Conservation (phyloP, 2,797 vertebrate genomes). For the Gobionotothen gibberifrons region DNA sequence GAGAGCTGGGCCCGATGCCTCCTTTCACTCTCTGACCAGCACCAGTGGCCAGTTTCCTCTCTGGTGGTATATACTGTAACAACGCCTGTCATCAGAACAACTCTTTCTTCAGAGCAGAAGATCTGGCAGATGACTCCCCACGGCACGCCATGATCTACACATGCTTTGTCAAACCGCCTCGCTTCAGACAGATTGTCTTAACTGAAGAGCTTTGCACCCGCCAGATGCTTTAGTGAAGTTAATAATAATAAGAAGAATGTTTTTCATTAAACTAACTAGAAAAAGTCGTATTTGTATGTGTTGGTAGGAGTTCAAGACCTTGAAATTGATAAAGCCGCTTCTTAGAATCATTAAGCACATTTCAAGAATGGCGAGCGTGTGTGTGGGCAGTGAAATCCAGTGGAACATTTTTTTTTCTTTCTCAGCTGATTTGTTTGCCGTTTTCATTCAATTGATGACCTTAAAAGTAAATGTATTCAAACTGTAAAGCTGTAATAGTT, state of each 20-base stretch:
- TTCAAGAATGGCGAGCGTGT: conserved; percentile 11
- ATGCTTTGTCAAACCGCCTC: conserved; percentile 25
- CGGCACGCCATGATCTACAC: conserved; percentile 9
- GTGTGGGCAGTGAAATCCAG: conserved; percentile 10
- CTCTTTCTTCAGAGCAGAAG: conserved; percentile 20
- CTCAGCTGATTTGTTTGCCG: background rate
- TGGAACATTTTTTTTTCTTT: no score
- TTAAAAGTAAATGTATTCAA: background rate
- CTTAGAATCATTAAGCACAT: conserved; percentile 16
- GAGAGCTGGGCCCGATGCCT: no score
- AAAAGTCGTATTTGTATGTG: conserved; percentile 32
- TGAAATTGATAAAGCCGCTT: conserved; percentile 22
- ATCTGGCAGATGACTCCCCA: conserved; percentile 35
- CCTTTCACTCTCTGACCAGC: no score
- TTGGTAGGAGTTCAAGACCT: conserved; percentile 27
- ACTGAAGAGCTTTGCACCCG: conserved; percentile 26
- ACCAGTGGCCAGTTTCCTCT: conserved; percentile 28
- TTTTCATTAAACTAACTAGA: background rate
- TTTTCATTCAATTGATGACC: conserved; percentile 1
- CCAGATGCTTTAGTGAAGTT: conserved; percentile 32
- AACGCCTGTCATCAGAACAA: conserved; percentile 36
- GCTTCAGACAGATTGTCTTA: conserved; percentile 40
- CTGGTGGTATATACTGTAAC: conserved; percentile 14
- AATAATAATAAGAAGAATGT: conserved; percentile 2
- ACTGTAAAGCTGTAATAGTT: background rate